A percentile compares a stretch with the other conserved stretches of the same genome.
Conservation (phyloP, 2,797 vertebrate genomes). For the Anguilla marmorata region DNA sequence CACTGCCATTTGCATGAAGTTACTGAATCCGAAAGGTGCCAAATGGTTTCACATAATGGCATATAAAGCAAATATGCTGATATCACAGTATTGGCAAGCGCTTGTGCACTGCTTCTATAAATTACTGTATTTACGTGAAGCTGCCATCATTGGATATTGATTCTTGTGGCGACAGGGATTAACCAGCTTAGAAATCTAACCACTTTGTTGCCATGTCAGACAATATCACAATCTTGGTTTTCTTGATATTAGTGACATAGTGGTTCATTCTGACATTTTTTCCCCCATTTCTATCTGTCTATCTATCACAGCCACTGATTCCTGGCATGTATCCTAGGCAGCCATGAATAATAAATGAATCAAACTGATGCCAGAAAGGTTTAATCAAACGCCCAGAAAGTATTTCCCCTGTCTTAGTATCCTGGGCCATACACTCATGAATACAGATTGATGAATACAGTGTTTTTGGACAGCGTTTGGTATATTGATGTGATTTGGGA, state of each 20-base stretch:
- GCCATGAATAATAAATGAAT: background rate
- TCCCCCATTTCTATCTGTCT: background rate
- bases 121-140: too few relatives aligned
- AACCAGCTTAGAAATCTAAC: too few relatives aligned
- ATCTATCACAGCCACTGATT: background rate
- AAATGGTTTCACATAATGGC: background rate
- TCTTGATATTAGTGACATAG: too few relatives aligned
- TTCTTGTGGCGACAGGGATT: too few relatives aligned
- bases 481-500: background rate
- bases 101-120: too few relatives aligned
- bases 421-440: background rate
- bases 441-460: background rate
- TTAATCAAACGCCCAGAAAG: background rate
- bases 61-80: background rate
- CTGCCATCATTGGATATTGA: too few relatives aligned
- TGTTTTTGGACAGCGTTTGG: background rate
- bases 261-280: too few relatives aligned
- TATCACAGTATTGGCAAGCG: too few relatives aligned
- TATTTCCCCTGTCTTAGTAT: too few relatives aligned
- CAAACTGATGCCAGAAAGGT: background rate
- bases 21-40: background rate
- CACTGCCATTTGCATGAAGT: background rate
- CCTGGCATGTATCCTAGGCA: background rate
- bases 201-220: too few relatives aligned
- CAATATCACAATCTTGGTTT: too few relatives aligned